phyloP scores from a whole-genome alignment of 2,113 vertebrate species.

The Vidua chalybeata region DNA sequence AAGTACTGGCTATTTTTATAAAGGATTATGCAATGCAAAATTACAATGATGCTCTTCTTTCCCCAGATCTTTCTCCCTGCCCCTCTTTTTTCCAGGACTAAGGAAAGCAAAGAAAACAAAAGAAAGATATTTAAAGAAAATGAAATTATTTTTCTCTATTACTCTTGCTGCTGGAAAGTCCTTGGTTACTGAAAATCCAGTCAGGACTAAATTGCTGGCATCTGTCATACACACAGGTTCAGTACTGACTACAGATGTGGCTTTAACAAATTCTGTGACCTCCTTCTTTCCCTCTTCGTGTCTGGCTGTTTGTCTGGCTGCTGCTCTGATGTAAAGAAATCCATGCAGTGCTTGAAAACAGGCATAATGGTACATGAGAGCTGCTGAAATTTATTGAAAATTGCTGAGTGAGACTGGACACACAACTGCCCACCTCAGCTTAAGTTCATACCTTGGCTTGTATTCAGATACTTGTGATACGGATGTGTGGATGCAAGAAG shows the following conservation, averaged over 20 bases:
- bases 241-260: background rate
- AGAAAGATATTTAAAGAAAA: background rate
- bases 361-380: background rate
- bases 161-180: background rate
- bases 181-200: background rate
- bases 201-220: background rate
- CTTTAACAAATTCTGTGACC: background rate
- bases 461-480: background rate
- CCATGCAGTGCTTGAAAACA: background rate
- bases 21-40: background rate
- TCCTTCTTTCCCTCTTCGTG: background rate
- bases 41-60: background rate
- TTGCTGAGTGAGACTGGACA: background rate
- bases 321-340: background rate
- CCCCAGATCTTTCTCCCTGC: background rate
- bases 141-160: background rate
- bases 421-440: background rate
- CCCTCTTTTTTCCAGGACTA: background rate
- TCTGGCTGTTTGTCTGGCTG: background rate
- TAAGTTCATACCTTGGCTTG: background rate
- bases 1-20: background rate
- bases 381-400: background rate
- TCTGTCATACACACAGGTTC: background rate
- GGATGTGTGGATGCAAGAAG: background rate
- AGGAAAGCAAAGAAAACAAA: background rate